Evolutionary conservation across 2,888 invertebrate genomes (phyloP).

Genomic region (Tillus elongatus): DNA sequence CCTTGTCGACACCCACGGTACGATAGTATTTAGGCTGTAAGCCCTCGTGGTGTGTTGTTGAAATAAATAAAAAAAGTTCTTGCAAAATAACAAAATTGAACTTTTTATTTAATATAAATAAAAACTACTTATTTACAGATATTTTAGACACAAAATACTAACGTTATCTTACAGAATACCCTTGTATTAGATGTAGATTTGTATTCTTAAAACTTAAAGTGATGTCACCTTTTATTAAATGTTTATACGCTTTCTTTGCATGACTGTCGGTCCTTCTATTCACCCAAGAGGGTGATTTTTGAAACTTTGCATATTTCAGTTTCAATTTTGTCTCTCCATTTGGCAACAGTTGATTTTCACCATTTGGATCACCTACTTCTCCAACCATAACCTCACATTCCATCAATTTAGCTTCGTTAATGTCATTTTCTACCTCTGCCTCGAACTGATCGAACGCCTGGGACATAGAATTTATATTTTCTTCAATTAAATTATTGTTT

Average conservation of each 20-base stretch:
- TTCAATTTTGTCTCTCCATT: constrained; percentile 30
- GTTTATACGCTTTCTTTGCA: constrained; percentile 33
- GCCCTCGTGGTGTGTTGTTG: too few relatives aligned
- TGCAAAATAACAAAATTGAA: too few relatives aligned
- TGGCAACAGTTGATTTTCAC: constrained; percentile 26
- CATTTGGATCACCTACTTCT: constrained; percentile 28
- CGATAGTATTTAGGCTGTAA: too few relatives aligned
- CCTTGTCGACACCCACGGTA: too few relatives aligned
- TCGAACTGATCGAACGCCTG: constrained; percentile 34
- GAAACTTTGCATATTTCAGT: constrained; percentile 30
- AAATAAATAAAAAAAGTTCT: too few relatives aligned
- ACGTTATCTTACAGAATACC: too few relatives aligned
- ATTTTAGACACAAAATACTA: too few relatives aligned
- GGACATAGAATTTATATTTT: constrained; percentile 29
- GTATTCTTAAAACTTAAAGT: constrained; percentile 32
- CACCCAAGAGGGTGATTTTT: constrained; percentile 22
- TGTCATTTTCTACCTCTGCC: constrained; percentile 39
- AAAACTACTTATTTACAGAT: too few relatives aligned
- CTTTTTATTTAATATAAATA: too few relatives aligned
- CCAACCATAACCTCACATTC: constrained; percentile 27
- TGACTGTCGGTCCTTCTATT: constrained; percentile 16
- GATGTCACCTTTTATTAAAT: constrained; percentile 37
- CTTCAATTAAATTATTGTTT: constrained; percentile 23
- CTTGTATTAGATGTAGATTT: too few relatives aligned
- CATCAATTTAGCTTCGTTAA: constrained; percentile 34